Conservation (phyloP, 1,140 invertebrate species). For the Megalopta genalis region DNA sequence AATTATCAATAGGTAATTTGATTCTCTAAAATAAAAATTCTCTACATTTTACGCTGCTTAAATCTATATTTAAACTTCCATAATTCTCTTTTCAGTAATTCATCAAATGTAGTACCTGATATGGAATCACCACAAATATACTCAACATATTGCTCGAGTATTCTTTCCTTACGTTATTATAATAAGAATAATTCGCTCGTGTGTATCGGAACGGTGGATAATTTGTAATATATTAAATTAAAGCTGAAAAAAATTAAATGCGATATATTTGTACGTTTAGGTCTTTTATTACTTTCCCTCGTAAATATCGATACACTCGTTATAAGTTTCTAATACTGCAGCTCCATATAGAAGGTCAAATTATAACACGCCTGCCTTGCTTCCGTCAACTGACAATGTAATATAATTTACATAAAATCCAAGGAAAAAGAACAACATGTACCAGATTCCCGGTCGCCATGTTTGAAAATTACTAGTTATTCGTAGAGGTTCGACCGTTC, state of each 20-base stretch:
- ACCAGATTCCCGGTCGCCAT: constrained; percentile 62
- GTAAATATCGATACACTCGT: constrained; percentile 7
- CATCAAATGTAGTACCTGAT: constrained; percentile 61
- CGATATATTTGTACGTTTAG: constrained; percentile 30
- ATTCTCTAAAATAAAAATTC: background rate
- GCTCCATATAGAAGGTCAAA: constrained; percentile 1
- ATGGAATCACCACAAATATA: constrained; percentile 70
- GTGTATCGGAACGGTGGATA: constrained; percentile 75
- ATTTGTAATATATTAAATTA: constrained; percentile 38
- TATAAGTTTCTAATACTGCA: constrained; percentile 30
- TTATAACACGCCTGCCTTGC: constrained; percentile 15
- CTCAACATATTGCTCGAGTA: constrained; percentile 76
- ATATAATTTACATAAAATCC: constrained; percentile 68
- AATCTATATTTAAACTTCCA: background rate
- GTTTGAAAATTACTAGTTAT: constrained; percentile 37
- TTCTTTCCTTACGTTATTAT: constrained; percentile 76
- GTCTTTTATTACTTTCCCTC: constrained; percentile 23
- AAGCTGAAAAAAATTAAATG: constrained; percentile 12
- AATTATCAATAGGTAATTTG: constrained; percentile 76
- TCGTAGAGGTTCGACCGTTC: constrained; percentile 29
- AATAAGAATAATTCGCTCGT: constrained; percentile 76
- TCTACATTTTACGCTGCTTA: constrained; percentile 18
- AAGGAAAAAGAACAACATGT: constrained; percentile 67
- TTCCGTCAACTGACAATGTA: constrained; percentile 51
- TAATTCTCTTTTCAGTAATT: constrained; percentile 66